A percentile compares a stretch with the other conserved stretches of the same genome.
Conservation (phyloP, 2,113 vertebrate genomes). For the Oncorhynchus keta region DNA sequence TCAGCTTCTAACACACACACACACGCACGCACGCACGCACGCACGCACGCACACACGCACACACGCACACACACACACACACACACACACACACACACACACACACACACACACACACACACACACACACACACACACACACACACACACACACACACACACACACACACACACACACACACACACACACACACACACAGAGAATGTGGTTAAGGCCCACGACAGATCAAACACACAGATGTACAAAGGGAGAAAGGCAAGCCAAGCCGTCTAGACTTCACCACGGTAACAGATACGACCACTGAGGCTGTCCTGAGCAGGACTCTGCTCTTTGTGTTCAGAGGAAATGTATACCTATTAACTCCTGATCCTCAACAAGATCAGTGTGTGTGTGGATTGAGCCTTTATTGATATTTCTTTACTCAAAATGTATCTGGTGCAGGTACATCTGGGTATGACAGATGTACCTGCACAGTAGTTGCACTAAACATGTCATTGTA, state of each 20-base stretch:
- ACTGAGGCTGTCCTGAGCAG: background rate
- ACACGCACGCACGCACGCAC: background rate
- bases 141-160: background rate
- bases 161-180: background rate
- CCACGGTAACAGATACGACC: conserved; percentile 33
- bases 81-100: background rate
- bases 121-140: background rate
- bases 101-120: too few species aligned
- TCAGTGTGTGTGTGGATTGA: background rate
- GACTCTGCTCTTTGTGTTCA: background rate
- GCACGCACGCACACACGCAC: background rate
- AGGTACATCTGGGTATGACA: too few species aligned
- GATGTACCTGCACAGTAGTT: too few species aligned
- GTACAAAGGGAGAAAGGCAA: conserved; percentile 33
- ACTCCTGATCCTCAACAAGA: background rate
- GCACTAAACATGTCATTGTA: too few species aligned
- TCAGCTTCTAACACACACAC: background rate
- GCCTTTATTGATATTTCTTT: background rate
- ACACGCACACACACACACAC: background rate
- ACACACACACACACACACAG: background rate
- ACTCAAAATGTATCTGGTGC: background rate
- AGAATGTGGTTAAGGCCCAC: conserved; percentile 33
- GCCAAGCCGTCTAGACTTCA: conserved; percentile 45
- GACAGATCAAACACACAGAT: conserved; percentile 56
- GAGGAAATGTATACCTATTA: conserved; percentile 12